These are phyloP conservation scores for Corythucha ciliata DNA, from an alignment of 2,888 invertebrate genomes.

Conservation along the genomic window DNA sequence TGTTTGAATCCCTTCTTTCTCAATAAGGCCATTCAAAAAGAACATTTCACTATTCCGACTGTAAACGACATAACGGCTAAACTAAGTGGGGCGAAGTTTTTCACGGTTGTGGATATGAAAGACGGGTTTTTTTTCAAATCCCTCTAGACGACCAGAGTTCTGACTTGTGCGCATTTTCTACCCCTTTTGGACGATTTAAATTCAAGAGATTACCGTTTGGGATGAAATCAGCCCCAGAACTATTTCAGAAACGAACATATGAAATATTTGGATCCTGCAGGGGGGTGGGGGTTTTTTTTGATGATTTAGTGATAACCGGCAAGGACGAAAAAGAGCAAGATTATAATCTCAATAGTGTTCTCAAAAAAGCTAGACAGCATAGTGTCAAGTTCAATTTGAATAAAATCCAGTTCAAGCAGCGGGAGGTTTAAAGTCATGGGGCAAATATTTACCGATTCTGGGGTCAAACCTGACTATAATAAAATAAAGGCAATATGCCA, in stretches of 20 bases:
- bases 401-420: slow-evolving; percentile 34
- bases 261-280: slow-evolving; percentile 24
- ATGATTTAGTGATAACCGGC: slow-evolving; percentile 27
- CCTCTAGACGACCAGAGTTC: slow-evolving; percentile 15
- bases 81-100: slow-evolving; percentile 13
- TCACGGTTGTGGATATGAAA: slow-evolving; percentile 19
- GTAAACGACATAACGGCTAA: slow-evolving; percentile 17
- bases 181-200: slow-evolving; percentile 30
- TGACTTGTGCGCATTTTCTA: slow-evolving; percentile 16
- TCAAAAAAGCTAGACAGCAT: slow-evolving; percentile 4
- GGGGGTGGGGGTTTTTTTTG: slow-evolving; percentile 21
- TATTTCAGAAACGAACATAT: slow-evolving; percentile 12
- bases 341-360: slow-evolving; percentile 18
- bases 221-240: slow-evolving; percentile 36
- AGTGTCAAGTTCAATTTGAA: slow-evolving; percentile 35
- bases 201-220: slow-evolving; percentile 39
- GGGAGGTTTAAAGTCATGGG: slow-evolving; percentile 34
- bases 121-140: slow-evolving; percentile 21
- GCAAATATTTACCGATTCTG: slow-evolving; percentile 32
- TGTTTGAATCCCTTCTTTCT: slow-evolving; percentile 21
- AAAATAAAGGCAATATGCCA: slow-evolving; percentile 23
- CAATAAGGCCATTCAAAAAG: slow-evolving; percentile 12
- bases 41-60: slow-evolving; percentile 18
- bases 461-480: slow-evolving; percentile 27
- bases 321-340: slow-evolving; percentile 9